These are phyloP conservation scores for Gymnothorax javanicus DNA, from an alignment of 2,797 vertebrate genomes.

Conservation along the genomic window DNA sequence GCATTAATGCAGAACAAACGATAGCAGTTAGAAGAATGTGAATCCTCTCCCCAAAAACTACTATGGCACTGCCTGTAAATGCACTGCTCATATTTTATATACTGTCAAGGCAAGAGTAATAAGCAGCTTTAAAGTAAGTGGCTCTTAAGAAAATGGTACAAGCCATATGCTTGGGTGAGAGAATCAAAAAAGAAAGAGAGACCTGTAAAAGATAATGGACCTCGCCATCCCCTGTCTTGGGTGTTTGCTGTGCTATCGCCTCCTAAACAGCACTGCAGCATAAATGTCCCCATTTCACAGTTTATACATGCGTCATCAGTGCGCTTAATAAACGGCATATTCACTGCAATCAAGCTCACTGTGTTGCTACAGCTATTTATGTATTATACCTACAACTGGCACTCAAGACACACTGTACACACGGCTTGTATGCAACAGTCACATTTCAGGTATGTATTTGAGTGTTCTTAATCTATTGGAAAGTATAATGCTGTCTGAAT, in stretches of 20 bases:
- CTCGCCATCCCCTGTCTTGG: background rate
- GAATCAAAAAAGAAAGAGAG: background rate
- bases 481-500: background rate
- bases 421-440: background rate
- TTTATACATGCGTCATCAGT: background rate
- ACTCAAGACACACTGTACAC: background rate
- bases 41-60: constrained; percentile 3
- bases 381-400: background rate
- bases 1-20: background rate
- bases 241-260: background rate
- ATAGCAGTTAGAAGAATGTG: background rate
- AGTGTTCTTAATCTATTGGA: background rate
- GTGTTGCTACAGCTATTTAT: background rate
- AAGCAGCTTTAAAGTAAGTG: background rate
- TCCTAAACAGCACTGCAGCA: background rate
- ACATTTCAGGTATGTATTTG: background rate
- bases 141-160: background rate
- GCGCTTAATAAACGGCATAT: background rate
- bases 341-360: background rate
- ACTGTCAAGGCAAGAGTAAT: background rate
- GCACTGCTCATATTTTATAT: background rate
- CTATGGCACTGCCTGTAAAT: background rate
- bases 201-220: background rate
- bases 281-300: background rate
- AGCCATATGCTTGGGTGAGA: background rate